Evolutionary conservation across 1,140 invertebrate genomes (phyloP).

Genomic region (Drosophila biarmipes): DNA sequence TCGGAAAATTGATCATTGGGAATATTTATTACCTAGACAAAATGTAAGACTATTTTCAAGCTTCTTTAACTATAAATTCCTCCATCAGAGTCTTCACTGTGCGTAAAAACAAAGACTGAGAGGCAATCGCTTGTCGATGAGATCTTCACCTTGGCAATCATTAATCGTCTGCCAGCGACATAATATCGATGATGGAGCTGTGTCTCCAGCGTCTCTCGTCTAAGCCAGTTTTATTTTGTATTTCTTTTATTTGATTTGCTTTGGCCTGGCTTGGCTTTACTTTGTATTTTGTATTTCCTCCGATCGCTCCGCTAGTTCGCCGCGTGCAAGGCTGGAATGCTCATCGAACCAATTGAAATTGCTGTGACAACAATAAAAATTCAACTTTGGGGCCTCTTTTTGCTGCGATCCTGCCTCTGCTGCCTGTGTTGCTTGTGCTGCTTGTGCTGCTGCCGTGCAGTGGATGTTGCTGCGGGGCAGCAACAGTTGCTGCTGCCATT

Average conservation of each 20-base stretch:
- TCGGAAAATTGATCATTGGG: no score
- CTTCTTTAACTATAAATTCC: no score
- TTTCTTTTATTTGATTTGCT: conserved; percentile 16
- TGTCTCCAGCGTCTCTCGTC: conserved; percentile 52
- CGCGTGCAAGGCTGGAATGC: conserved; percentile 82
- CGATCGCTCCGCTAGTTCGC: conserved; percentile 63
- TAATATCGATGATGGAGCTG: conserved; percentile 84
- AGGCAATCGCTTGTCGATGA: conserved; percentile 70
- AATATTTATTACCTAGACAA: neutral
- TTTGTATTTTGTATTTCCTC: conserved; percentile 20
- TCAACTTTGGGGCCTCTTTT: conserved; percentile 80
- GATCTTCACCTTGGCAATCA: conserved; percentile 84
- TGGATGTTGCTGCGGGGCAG: conserved; percentile 17
- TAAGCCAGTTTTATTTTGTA: conserved; percentile 62
- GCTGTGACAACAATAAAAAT: conserved; percentile 85
- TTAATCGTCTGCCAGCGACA: conserved; percentile 83
- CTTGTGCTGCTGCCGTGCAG: conserved; percentile 8
- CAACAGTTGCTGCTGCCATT: conserved; percentile 9
- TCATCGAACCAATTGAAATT: conserved; percentile 84
- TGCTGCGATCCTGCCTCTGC: no score
- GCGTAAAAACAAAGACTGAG: conserved; percentile 8
- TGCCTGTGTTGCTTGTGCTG: no score
- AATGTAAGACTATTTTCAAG: neutral
- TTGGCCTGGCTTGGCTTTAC: conserved; percentile 20
- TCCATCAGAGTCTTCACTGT: neutral